Percentiles rank a stretch among this genome's conserved stretches.
phyloP scores from a whole-genome alignment of 1,140 invertebrate genomes.

The Megathymus violae region DNA sequence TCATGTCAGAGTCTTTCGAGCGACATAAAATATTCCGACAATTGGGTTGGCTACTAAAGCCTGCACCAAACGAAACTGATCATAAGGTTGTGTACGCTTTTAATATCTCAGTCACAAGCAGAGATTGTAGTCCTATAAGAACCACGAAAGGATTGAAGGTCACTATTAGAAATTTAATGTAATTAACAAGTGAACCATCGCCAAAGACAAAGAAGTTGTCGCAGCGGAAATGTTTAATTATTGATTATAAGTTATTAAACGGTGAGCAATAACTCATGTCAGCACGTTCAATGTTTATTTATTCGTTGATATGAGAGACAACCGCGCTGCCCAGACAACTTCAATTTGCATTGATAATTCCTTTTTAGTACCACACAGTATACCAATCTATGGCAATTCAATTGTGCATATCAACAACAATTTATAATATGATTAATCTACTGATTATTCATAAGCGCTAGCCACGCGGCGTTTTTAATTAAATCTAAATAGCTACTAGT shows the following conservation, averaged over 20 bases:
- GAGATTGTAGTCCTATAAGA: too few species aligned
- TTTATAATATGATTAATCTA: slow-evolving; percentile 7
- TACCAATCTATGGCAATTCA: background rate
- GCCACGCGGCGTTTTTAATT: background rate
- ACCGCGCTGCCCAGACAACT: slow-evolving; percentile 1
- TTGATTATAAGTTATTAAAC: background rate
- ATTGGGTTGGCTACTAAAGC: too few species aligned
- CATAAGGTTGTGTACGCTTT: too few species aligned
- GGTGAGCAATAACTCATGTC: background rate
- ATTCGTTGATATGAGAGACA: slow-evolving; percentile 20
- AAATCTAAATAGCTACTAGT: too few species aligned
- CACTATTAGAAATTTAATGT: too few species aligned
- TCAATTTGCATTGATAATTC: slow-evolving; percentile 26
- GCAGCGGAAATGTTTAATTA: slow-evolving; percentile 4
- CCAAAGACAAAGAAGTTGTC: background rate
- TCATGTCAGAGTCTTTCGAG: too few species aligned
- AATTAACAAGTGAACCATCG: too few species aligned
- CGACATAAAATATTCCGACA: too few species aligned
- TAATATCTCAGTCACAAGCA: too few species aligned
- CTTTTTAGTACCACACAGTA: slow-evolving; percentile 9
- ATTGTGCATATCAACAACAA: slow-evolving; percentile 19
- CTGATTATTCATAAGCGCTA: slow-evolving; percentile 1
- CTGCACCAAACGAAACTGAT: too few species aligned
- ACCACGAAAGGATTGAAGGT: too few species aligned
- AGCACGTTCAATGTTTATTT: background rate